Evolutionary conservation across 2,888 invertebrate species (phyloP).

Genomic region (Philhelius pedissequus): DNA sequence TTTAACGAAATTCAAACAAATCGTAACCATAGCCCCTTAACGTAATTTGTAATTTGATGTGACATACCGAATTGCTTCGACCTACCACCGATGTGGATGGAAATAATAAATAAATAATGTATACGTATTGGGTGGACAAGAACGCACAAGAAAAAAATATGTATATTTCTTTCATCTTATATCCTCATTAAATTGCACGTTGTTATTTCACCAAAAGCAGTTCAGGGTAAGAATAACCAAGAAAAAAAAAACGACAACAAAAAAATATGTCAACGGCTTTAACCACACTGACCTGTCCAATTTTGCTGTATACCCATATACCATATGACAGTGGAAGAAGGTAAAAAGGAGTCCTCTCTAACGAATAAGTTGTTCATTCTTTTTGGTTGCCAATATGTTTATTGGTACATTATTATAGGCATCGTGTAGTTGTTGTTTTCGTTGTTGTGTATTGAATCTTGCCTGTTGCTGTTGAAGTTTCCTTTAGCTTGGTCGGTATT

Average conservation of each 20-base stretch:
- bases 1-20: constrained; percentile 32
- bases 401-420: constrained; percentile 29
- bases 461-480: not conserved
- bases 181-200: constrained; percentile 64
- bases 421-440: constrained; percentile 46
- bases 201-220: constrained; percentile 54
- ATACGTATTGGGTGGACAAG: constrained; percentile 9
- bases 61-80: constrained; percentile 60
- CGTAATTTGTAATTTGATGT: constrained; percentile 61
- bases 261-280: constrained; percentile 63
- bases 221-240: constrained; percentile 1
- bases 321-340: not conserved
- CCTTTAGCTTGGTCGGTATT: constrained; percentile 31
- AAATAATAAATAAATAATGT: not conserved
- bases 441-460: not conserved
- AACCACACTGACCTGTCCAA: constrained; percentile 68
- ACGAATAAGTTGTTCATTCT: constrained; percentile 62
- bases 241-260: not conserved
- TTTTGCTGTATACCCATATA: constrained; percentile 36
- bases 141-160: constrained; percentile 17
- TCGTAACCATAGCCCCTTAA: constrained; percentile 37
- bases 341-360: constrained; percentile 10
- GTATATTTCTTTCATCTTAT: constrained; percentile 56
- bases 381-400: constrained; percentile 39
- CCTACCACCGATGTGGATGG: constrained; percentile 15